phyloP scores from a whole-genome alignment of 53 echinoderm and acorn worm genomes.

The Crossaster papposus region DNA sequence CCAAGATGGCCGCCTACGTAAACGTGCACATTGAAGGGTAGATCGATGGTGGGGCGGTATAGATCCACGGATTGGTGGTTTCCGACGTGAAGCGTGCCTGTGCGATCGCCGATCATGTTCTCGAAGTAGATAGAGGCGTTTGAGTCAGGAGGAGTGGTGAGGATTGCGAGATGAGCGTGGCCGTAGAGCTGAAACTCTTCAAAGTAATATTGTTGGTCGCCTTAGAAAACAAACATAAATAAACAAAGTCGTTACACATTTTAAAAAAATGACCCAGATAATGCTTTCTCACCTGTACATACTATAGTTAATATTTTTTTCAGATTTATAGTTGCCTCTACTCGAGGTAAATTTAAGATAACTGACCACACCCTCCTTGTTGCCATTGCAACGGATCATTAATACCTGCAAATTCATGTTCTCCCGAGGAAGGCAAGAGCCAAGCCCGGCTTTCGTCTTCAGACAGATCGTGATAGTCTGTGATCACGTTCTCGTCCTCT shows the following conservation, averaged over 20 bases:
- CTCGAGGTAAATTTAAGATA: background rate
- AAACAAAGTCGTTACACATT: no score
- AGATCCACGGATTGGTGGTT: conserved; percentile 81
- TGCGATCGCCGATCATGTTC: conserved; percentile 91
- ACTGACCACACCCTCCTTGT: background rate
- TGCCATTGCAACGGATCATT: background rate
- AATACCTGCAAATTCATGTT: conserved; percentile 80
- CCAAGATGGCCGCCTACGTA: conserved; percentile 81
- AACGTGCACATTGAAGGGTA: conserved; percentile 84
- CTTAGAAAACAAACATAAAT: conserved; percentile 20
- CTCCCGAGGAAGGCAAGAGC: conserved; percentile 82
- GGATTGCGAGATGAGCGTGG: conserved; percentile 79
- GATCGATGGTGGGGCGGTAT: conserved; percentile 72
- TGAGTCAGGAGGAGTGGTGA: conserved; percentile 66
- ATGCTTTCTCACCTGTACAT: no score
- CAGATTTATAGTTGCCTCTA: no score
- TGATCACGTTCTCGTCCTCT: conserved; percentile 74
- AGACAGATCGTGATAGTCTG: conserved; percentile 72
- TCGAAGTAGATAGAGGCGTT: conserved; percentile 83
- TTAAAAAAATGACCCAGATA: no score
- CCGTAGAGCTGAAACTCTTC: conserved; percentile 90
- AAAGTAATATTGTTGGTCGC: conserved; percentile 83
- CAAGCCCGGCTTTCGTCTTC: conserved; percentile 86
- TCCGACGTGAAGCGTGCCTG: conserved; percentile 82
- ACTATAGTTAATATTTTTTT: no score